A percentile compares a stretch with the other conserved stretches of the same genome.
Conservation (phyloP, 1,140 invertebrate genomes). For the Drosophila pandora region DNA sequence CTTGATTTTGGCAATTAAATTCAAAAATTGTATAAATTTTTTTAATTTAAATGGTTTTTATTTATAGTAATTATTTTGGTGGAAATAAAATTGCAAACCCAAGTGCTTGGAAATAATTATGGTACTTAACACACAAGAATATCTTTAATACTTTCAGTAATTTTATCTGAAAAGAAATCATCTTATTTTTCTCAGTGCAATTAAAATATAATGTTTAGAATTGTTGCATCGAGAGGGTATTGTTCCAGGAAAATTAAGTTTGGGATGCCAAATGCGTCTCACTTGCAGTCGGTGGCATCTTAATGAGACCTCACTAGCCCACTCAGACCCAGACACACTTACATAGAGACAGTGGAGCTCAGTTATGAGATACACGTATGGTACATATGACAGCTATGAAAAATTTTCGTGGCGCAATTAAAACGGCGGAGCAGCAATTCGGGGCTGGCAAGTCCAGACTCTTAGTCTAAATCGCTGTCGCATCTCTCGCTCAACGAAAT, state of each 20-base stretch:
- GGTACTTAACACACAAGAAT: too few relatives aligned
- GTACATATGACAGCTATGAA: slow-evolving; percentile 22
- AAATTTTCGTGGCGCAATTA: slow-evolving; percentile 48
- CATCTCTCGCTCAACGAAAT: slow-evolving; percentile 60
- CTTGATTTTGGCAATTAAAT: too few relatives aligned
- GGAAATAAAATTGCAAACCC: too few relatives aligned
- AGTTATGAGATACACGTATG: slow-evolving; percentile 37
- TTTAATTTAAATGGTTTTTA: too few relatives aligned
- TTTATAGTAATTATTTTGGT: too few relatives aligned
- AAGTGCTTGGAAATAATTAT: too few relatives aligned
- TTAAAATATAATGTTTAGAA: neutral
- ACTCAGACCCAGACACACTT: neutral
- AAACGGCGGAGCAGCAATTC: slow-evolving; percentile 30
- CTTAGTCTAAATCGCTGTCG: slow-evolving; percentile 22
- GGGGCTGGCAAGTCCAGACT: slow-evolving; percentile 29
- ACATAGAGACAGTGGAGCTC: slow-evolving; percentile 23
- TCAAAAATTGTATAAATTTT: too few relatives aligned
- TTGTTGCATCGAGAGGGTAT: neutral
- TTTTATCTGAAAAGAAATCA: too few relatives aligned
- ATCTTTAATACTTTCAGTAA: too few relatives aligned
- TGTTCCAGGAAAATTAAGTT: slow-evolving; percentile 1
- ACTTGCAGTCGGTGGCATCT: slow-evolving; percentile 50
- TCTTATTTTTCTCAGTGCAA: neutral
- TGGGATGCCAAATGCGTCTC: slow-evolving; percentile 11
- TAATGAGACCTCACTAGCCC: slow-evolving; percentile 47